Conservation (phyloP, 92 coral and sea anemone species). For the Scolanthus callimorphus region DNA sequence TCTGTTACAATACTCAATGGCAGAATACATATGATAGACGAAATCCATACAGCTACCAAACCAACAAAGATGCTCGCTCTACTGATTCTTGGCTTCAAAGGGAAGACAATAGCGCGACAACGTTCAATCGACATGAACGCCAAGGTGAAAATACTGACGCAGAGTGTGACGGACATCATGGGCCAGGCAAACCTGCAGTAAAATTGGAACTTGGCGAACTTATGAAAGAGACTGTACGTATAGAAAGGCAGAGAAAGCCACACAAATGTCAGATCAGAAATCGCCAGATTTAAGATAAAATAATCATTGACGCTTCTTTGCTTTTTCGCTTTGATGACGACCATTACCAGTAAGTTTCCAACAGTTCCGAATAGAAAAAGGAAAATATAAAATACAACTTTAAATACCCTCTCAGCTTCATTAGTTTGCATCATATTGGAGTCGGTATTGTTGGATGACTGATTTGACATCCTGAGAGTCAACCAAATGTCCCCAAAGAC, state of each 20-base stretch:
- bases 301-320: constrained; percentile 66
- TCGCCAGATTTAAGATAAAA: constrained; percentile 67
- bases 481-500: too few species aligned
- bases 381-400: constrained; percentile 51
- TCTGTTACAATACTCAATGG: constrained; percentile 63
- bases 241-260: constrained; percentile 65
- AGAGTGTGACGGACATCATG: constrained; percentile 71
- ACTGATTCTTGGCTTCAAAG: constrained; percentile 63
- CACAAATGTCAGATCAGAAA: constrained; percentile 64
- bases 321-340: constrained; percentile 48
- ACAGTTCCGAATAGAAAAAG: constrained; percentile 61
- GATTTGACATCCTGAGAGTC: too few species aligned
- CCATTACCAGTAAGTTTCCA: constrained; percentile 64
- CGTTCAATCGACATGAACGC: constrained; percentile 74
- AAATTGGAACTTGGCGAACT: constrained; percentile 43
- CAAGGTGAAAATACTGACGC: constrained; percentile 64
- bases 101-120: constrained; percentile 67
- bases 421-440: background rate
- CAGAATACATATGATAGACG: constrained; percentile 39
- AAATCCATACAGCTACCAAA: constrained; percentile 44
- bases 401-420: constrained; percentile 48
- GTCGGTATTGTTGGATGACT: background rate
- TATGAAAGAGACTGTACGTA: constrained; percentile 58
- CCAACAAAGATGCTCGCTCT: constrained; percentile 32
- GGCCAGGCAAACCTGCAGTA: constrained; percentile 86